These are phyloP conservation scores for Oostethus manadensis DNA, from an alignment of 2,113 vertebrate genomes.

Conservation along the genomic window DNA sequence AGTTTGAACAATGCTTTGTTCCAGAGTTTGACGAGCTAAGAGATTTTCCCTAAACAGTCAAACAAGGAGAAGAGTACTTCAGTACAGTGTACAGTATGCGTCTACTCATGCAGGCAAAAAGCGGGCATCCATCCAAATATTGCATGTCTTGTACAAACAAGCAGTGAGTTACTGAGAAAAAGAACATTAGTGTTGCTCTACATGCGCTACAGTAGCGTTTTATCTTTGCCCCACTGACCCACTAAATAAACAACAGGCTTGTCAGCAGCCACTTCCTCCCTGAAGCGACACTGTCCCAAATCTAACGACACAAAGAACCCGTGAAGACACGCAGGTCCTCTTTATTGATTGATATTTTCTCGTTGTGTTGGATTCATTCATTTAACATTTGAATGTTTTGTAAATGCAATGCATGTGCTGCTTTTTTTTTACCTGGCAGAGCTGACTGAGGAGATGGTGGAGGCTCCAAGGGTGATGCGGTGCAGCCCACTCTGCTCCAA, in stretches of 20 bases:
- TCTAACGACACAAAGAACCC: neutral
- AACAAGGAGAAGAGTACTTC: slow-evolving; percentile 16
- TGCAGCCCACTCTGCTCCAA: slow-evolving; percentile 96
- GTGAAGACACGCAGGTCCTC: slow-evolving; percentile 5
- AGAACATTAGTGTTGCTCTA: slow-evolving; percentile 57
- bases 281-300: slow-evolving; percentile 17
- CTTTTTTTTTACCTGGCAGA: slow-evolving; percentile 83
- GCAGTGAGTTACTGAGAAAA: slow-evolving; percentile 28
- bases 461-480: slow-evolving; percentile 94
- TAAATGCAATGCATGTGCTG: neutral
- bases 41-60: slow-evolving; percentile 81
- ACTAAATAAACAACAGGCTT: slow-evolving; percentile 28
- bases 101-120: slow-evolving; percentile 4
- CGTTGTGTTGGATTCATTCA: neutral
- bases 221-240: slow-evolving; percentile 54
- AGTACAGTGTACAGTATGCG: slow-evolving; percentile 1
- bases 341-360: neutral
- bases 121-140: neutral
- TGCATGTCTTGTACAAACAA: neutral
- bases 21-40: slow-evolving; percentile 82
- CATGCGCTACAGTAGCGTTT: slow-evolving; percentile 34
- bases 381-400: neutral
- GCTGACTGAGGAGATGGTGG: slow-evolving; percentile 96
- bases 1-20: slow-evolving; percentile 82
- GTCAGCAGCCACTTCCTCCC: slow-evolving; percentile 14